Conservation (phyloP, 2,888 invertebrate species). For the Heliconius hortense region DNA sequence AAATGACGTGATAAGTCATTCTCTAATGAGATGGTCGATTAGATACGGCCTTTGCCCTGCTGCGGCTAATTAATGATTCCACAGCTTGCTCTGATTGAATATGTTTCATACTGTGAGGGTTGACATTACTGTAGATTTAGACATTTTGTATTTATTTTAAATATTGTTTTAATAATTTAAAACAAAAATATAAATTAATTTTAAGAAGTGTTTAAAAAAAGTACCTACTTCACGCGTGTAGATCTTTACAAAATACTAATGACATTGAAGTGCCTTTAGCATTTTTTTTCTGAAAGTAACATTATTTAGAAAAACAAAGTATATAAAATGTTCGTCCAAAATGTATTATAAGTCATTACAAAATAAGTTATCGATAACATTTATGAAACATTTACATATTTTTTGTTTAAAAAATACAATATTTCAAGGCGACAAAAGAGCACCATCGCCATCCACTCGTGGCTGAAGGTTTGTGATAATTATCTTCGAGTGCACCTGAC, state of each 20-base stretch:
- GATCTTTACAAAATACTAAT: background rate
- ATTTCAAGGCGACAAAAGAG: conserved; percentile 25
- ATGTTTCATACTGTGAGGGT: background rate
- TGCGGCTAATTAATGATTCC: conserved; percentile 16
- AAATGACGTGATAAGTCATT: conserved; percentile 15
- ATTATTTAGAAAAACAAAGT: too few species aligned
- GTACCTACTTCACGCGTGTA: background rate
- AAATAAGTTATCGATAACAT: background rate
- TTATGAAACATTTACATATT: background rate
- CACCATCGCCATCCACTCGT: conserved; percentile 15
- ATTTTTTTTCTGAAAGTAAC: background rate
- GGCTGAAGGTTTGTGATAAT: conserved; percentile 37
- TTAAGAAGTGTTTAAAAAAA: background rate
- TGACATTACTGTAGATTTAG: background rate
- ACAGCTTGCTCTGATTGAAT: conserved; percentile 19
- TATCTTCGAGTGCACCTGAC: conserved; percentile 31
- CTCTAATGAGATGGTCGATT: conserved; percentile 23
- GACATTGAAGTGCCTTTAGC: background rate
- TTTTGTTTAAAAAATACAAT: conserved; percentile 3
- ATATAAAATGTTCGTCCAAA: too few species aligned
- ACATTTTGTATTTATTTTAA: background rate
- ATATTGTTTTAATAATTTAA: background rate
- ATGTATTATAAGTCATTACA: too few species aligned
- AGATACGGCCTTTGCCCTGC: conserved; percentile 26
- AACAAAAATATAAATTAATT: background rate